Conservation (phyloP, 2,888 invertebrate species). For the Rhorus exstirpatorius region DNA sequence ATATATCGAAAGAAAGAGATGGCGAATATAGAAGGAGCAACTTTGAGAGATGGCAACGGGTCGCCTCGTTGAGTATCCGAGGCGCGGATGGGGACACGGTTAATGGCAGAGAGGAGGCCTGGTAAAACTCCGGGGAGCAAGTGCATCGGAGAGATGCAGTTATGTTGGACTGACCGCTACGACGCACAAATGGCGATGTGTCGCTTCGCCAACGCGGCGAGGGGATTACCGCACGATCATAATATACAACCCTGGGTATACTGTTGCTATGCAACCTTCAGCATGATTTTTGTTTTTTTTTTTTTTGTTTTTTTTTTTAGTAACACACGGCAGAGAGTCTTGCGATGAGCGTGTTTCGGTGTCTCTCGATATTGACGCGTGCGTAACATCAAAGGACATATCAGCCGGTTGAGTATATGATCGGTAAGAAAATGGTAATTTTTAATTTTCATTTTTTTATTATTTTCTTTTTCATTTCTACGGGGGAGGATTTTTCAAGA, state of each 20-base stretch:
- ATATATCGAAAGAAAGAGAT: not conserved
- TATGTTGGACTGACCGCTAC: constrained; percentile 83
- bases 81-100: constrained; percentile 62
- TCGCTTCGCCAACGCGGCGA: constrained; percentile 55
- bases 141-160: constrained; percentile 79
- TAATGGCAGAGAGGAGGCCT: constrained; percentile 67
- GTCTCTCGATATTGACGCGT: too few species aligned
- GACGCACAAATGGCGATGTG: constrained; percentile 58
- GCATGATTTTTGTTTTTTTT: constrained; percentile 67
- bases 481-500: too few species aligned
- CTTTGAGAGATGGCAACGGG: constrained; percentile 61
- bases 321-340: too few species aligned
- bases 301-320: not conserved
- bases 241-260: constrained; percentile 61
- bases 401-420: too few species aligned
- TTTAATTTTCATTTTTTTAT: too few species aligned
- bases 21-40: not conserved
- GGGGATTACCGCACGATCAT: constrained; percentile 62
- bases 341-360: too few species aligned
- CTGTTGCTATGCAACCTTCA: constrained; percentile 77
- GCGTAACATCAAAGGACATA: too few species aligned
- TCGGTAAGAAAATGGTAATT: too few species aligned
- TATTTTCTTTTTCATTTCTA: too few species aligned
- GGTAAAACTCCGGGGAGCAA: constrained; percentile 65
- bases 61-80: constrained; percentile 38